Evolutionary conservation across 1,140 invertebrate genomes (phyloP).

Genomic region (Euura saliciscinereae): DNA sequence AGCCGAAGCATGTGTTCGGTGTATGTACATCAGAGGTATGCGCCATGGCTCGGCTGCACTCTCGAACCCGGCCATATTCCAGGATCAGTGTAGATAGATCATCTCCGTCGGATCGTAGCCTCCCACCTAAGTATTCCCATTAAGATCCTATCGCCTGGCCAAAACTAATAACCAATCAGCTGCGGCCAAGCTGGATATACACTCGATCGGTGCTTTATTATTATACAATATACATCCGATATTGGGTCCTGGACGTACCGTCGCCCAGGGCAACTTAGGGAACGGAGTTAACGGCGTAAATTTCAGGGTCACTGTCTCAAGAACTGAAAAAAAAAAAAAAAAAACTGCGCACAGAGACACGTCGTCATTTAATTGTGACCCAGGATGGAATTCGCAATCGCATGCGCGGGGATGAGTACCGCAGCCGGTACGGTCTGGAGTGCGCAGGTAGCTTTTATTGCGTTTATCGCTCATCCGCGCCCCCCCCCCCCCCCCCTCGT

Average conservation of each 20-base stretch:
- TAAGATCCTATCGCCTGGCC: slow-evolving; percentile 50
- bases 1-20: too few relatives aligned
- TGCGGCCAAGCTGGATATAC: slow-evolving; percentile 35
- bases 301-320: too few relatives aligned
- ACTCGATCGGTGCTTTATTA: slow-evolving; percentile 47
- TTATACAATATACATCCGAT: slow-evolving; percentile 44
- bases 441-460: too few relatives aligned
- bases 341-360: too few relatives aligned
- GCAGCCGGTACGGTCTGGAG: too few relatives aligned
- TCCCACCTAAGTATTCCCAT: slow-evolving; percentile 56
- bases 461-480: too few relatives aligned
- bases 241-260: slow-evolving; percentile 22
- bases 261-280: too few relatives aligned
- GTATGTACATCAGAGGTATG: background rate
- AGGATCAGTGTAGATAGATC: slow-evolving; percentile 7
- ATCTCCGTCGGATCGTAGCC: slow-evolving; percentile 47
- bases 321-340: too few relatives aligned
- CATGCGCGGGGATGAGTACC: too few relatives aligned
- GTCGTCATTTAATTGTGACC: too few relatives aligned
- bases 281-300: too few relatives aligned
- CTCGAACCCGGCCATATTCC: background rate
- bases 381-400: too few relatives aligned
- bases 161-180: slow-evolving; percentile 57
- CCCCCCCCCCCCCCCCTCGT: background rate
- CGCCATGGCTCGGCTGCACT: background rate